Percentiles rank a stretch among this genome's conserved stretches.
These are phyloP conservation scores for Silvanus unidentatus DNA, from an alignment of 2,888 invertebrate species.

Conservation along the genomic window DNA sequence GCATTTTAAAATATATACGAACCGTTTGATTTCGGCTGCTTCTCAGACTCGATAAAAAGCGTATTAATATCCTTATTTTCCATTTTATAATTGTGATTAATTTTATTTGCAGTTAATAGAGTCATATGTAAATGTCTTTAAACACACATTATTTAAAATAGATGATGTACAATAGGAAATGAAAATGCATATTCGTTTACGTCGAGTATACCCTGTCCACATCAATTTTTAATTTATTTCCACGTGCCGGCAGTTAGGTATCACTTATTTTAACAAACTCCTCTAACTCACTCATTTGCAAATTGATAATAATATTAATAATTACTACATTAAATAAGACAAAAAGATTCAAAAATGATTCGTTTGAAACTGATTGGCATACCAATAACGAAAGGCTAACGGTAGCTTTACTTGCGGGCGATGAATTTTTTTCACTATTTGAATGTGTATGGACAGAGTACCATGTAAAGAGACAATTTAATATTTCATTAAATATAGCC, in stretches of 20 bases:
- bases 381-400: no score
- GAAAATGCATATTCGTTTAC: no score
- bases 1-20: slow-evolving; percentile 1
- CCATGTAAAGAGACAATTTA: slow-evolving; percentile 19
- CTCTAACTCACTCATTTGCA: no score
- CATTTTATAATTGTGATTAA: slow-evolving; percentile 25
- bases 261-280: no score
- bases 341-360: no score
- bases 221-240: no score
- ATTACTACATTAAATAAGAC: no score
- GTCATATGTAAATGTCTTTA: slow-evolving; percentile 1
- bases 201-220: no score
- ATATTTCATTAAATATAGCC: slow-evolving; percentile 27
- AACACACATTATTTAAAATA: neutral
- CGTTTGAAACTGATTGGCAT: no score
- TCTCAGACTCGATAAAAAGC: slow-evolving; percentile 39
- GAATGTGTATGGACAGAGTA: slow-evolving; percentile 7
- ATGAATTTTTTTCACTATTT: neutral
- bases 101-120: neutral
- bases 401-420: neutral
- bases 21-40: slow-evolving; percentile 18
- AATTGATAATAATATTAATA: no score
- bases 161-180: no score
- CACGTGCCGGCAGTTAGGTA: no score
- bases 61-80: slow-evolving; percentile 35